Conservation (phyloP, 2,888 invertebrate genomes). For the Eupithecia inturbata region DNA sequence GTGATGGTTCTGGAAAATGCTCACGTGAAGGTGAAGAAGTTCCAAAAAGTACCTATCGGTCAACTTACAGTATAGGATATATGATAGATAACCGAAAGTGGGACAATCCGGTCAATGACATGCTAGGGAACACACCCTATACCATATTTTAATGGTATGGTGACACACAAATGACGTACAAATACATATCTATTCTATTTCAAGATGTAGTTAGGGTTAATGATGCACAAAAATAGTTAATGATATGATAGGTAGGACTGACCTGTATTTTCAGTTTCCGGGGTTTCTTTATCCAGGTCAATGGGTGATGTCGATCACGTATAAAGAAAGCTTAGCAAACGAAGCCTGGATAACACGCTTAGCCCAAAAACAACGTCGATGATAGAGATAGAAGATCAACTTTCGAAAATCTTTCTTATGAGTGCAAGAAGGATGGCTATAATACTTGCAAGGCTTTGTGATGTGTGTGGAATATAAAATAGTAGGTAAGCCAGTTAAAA, state of each 20-base stretch:
- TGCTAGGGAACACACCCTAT: constrained; percentile 12
- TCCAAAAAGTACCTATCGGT: background rate
- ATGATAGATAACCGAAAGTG: constrained; percentile 3
- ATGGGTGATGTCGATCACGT: background rate
- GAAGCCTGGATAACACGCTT: background rate
- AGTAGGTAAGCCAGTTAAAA: constrained; percentile 30
- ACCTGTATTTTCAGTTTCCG: background rate
- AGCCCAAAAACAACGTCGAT: constrained; percentile 9
- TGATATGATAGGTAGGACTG: background rate
- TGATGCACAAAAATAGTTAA: background rate
- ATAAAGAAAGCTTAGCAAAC: background rate
- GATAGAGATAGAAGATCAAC: constrained; percentile 20
- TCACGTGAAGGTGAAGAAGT: background rate
- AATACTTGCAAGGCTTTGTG: constrained; percentile 33
- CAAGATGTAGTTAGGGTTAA: constrained; percentile 4
- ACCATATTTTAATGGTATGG: background rate
- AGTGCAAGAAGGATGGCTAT: constrained; percentile 32
- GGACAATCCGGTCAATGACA: constrained; percentile 16
- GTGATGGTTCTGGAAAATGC: background rate
- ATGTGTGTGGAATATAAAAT: constrained; percentile 20
- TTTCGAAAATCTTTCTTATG: background rate
- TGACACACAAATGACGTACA: background rate
- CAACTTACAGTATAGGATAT: background rate
- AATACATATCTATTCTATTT: no score
- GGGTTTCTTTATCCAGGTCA: background rate